A percentile compares a stretch with the other conserved stretches of the same genome.
Evolutionary conservation across 1,140 invertebrate species (phyloP).

Genomic region (Bombus pascuorum): DNA sequence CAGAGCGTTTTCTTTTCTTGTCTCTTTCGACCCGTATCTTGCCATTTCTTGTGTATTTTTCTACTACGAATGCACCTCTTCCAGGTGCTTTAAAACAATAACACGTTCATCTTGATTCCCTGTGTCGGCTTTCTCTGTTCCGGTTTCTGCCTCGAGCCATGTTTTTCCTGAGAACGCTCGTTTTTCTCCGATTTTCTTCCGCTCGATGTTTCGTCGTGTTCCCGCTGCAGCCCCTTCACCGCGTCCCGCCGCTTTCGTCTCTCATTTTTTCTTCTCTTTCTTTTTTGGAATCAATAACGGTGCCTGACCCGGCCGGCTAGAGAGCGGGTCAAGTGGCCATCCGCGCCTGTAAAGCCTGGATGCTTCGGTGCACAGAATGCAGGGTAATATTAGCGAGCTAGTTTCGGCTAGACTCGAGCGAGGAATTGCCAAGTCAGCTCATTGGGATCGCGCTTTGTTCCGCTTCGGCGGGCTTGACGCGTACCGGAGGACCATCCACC

Average conservation of each 20-base stretch:
- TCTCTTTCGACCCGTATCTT: too few relatives aligned
- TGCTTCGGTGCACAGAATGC: slow-evolving; percentile 54
- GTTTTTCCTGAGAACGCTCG: slow-evolving; percentile 30
- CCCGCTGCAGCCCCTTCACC: neutral
- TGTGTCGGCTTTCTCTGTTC: neutral
- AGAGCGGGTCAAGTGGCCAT: slow-evolving; percentile 74
- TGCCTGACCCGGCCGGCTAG: slow-evolving; percentile 52
- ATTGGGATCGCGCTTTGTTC: slow-evolving; percentile 73
- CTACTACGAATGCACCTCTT: neutral
- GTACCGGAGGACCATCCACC: slow-evolving; percentile 38
- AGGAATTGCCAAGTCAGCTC: slow-evolving; percentile 75
- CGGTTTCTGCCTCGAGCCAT: neutral
- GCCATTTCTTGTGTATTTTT: slow-evolving; percentile 12
- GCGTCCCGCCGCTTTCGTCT: neutral
- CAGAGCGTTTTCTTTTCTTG: neutral
- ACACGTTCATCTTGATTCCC: slow-evolving; percentile 24
- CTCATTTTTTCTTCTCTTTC: slow-evolving; percentile 6
- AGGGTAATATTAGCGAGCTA: slow-evolving; percentile 72
- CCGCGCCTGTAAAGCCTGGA: slow-evolving; percentile 65
- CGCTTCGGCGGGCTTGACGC: slow-evolving; percentile 49
- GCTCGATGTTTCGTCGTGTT: neutral
- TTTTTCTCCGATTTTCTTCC: slow-evolving; percentile 29
- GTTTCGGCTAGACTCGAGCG: slow-evolving; percentile 66
- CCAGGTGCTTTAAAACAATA: slow-evolving; percentile 34
- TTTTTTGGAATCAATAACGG: slow-evolving; percentile 73